phyloP scores from a whole-genome alignment of 2,113 vertebrate genomes.

The Malurus elegans region DNA sequence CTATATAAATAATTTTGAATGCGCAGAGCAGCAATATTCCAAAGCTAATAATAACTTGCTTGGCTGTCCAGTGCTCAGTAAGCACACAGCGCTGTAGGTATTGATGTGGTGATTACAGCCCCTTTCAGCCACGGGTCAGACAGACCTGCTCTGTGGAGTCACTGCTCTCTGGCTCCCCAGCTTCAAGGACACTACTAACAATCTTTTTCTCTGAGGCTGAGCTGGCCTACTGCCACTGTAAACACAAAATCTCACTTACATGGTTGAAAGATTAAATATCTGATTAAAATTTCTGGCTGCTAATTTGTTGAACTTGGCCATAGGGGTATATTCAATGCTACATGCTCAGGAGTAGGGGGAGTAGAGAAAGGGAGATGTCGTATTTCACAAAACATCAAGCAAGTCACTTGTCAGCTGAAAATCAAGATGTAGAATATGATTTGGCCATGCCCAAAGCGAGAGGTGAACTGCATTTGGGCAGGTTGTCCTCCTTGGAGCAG shows the following conservation, averaged over 20 bases:
- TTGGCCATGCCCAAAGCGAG: background rate
- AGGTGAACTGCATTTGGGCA: background rate
- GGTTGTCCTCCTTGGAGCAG: background rate
- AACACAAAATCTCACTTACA: conserved; percentile 77
- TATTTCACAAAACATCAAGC: conserved; percentile 16
- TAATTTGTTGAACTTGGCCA: conserved; percentile 82
- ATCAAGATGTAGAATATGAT: background rate
- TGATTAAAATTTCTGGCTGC: conserved; percentile 80
- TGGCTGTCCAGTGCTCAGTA: background rate
- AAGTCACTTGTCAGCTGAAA: conserved; percentile 43
- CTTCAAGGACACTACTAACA: conserved; percentile 67
- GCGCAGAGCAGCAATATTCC: background rate
- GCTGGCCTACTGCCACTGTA: conserved; percentile 72
- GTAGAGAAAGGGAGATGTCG: background rate
- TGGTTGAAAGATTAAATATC: conserved; percentile 82
- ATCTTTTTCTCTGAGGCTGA: conserved; percentile 72
- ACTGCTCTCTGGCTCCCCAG: conserved; percentile 21
- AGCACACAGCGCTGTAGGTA: background rate
- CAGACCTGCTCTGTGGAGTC: conserved; percentile 11
- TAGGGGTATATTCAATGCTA: conserved; percentile 26
- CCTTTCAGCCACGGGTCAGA: background rate
- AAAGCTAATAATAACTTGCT: background rate
- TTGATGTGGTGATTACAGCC: background rate
- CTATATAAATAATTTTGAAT: background rate
- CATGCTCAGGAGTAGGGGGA: background rate